Base-by-base conservation (phyloP, 1,140 invertebrate genomes). In the Hycleus cichorii region DNA sequence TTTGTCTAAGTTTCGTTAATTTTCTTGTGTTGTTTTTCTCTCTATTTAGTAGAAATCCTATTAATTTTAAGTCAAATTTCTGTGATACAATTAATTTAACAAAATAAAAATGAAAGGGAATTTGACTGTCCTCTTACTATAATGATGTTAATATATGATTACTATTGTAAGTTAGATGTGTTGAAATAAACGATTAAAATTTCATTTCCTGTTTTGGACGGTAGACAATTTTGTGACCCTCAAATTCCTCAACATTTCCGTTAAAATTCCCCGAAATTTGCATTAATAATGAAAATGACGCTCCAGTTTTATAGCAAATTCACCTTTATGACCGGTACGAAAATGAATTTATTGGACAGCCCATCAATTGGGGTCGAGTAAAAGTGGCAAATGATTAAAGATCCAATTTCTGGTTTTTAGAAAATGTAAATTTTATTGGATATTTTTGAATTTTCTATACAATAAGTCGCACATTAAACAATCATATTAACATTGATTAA, bases 11-110 rank as follows among this genome's bases (percentile, higher is more conserved):
- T 32, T 40, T 39, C 24, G 51, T 45, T n/a, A 47, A 43, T 51
- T 38, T 10, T 40, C 12, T 53, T 49, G 42, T 26, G 40, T 27
- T 59, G 47, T 12, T 42, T 42, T 40, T 11, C 12, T 40, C 39
- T 32, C 25, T 18, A 4, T 58, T 4, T 45, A 39, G 45, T 18
- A 18, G 18, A 18, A 12, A 38, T 49, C 11, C 9, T 44, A 50
- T 66, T 57, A 59, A 57, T 59, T 60, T 60, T 66, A 64, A 61
- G 64, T 66, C 64, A 66, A 66, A 64, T 66, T 66, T 66, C 64
- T 66, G 64, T 66, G 64, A 66, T 66, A 66, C 58, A 43, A 55
- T 63, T 57, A 42, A 53, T 50, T 64, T 66, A 64, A 61, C 18
- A 18, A 61, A 60, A 64, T 57, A 58, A 55, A 18, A 39, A 46